Evolutionary conservation across 2,888 invertebrate species (phyloP).

Genomic region (Tipula unca): DNA sequence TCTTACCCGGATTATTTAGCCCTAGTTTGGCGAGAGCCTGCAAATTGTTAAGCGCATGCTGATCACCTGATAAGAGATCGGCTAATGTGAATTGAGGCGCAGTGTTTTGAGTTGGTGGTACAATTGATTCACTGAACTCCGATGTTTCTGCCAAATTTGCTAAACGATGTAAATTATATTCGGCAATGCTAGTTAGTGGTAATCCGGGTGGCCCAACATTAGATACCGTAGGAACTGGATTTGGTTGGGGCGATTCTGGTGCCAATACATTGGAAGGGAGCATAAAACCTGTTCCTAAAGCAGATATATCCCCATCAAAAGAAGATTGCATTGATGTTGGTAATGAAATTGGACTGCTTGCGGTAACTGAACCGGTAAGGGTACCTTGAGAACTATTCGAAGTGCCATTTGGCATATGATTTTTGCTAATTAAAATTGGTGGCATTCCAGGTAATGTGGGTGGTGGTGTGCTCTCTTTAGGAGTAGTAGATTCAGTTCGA

Average conservation of each 20-base stretch:
- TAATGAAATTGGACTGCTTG: slow-evolving; percentile 60
- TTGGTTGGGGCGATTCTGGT: slow-evolving; percentile 42
- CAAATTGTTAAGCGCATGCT: slow-evolving; percentile 77
- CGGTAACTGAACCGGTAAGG: slow-evolving; percentile 40
- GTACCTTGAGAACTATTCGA: slow-evolving; percentile 33
- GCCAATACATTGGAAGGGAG: slow-evolving; percentile 37
- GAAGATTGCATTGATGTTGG: slow-evolving; percentile 65
- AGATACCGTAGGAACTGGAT: neutral
- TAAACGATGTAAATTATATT: slow-evolving; percentile 77
- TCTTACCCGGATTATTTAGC: slow-evolving; percentile 53
- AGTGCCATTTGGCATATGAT: slow-evolving; percentile 14
- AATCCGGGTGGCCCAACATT: slow-evolving; percentile 29
- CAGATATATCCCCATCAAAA: slow-evolving; percentile 63
- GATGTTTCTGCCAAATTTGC: slow-evolving; percentile 70
- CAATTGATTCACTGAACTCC: slow-evolving; percentile 40
- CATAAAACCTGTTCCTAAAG: slow-evolving; percentile 45
- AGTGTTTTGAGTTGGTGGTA: slow-evolving; percentile 44
- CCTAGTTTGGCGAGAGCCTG: slow-evolving; percentile 85
- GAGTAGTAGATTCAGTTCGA: slow-evolving; percentile 50
- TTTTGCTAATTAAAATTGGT: slow-evolving; percentile 33
- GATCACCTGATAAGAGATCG: slow-evolving; percentile 64
- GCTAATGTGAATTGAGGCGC: slow-evolving; percentile 64
- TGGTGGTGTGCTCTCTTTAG: slow-evolving; percentile 45
- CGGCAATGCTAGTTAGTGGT: slow-evolving; percentile 61
- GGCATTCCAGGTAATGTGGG: slow-evolving; percentile 47